These are phyloP conservation scores for Lordiphosa collinella DNA, from an alignment of 1,140 invertebrate genomes.

Conservation along the genomic window DNA sequence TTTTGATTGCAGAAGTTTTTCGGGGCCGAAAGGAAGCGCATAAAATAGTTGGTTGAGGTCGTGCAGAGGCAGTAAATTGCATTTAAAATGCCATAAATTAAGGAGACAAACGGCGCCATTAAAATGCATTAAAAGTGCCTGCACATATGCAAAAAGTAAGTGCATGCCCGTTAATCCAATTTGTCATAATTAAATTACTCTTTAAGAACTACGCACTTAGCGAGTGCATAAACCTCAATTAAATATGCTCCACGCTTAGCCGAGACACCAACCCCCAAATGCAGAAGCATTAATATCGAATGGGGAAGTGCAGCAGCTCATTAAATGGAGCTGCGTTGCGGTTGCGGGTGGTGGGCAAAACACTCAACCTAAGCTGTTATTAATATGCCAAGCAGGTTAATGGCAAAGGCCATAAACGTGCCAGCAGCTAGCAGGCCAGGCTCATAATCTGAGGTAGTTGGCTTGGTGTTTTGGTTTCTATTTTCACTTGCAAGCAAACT, in stretches of 20 bases:
- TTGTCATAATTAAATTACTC: constrained; percentile 68
- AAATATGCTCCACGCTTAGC: constrained; percentile 18
- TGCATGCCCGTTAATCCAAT: constrained; percentile 46
- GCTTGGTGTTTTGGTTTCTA: no score
- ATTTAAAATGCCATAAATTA: constrained; percentile 72
- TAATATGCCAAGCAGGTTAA: no score
- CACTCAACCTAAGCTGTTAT: no score
- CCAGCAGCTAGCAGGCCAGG: no score
- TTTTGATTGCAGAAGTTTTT: constrained; percentile 45
- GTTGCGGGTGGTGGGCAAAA: no score
- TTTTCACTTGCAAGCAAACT: no score
- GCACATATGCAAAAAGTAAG: background rate
- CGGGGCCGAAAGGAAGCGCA: constrained; percentile 19
- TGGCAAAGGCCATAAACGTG: no score
- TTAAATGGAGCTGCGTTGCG: no score
- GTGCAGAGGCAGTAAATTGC: constrained; percentile 58
- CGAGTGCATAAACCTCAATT: constrained; percentile 46
- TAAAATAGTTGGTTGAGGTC: constrained; percentile 24
- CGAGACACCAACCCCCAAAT: constrained; percentile 2
- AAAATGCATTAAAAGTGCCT: constrained; percentile 68
- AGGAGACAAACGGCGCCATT: constrained; percentile 48
- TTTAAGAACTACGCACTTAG: constrained; percentile 52
- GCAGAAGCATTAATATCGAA: constrained; percentile 37
- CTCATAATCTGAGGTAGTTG: no score
- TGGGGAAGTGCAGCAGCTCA: constrained; percentile 17